Conservation (phyloP, 2,797 vertebrate genomes). For the Caiman crocodilus region DNA sequence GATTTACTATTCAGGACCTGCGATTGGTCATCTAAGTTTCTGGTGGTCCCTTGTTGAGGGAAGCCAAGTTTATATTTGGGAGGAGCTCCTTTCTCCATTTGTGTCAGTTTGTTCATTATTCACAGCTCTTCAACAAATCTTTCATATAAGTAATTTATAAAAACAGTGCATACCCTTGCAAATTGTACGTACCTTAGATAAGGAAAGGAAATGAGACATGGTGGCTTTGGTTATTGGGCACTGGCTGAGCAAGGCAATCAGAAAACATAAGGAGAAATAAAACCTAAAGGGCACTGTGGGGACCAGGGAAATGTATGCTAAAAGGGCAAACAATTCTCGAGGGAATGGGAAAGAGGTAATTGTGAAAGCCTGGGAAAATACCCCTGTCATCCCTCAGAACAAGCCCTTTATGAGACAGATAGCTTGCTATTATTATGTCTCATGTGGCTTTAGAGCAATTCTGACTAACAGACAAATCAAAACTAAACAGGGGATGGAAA, state of each 20-base stretch:
- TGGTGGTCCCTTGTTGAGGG: neutral
- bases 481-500: neutral
- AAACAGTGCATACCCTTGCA: neutral
- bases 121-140: neutral
- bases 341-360: neutral
- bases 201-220: neutral
- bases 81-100: neutral
- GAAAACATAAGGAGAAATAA: neutral
- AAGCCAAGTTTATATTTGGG: neutral
- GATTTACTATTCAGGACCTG: neutral
- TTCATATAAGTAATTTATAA: neutral
- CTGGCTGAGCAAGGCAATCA: neutral
- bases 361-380: neutral
- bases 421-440: neutral
- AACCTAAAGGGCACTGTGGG: neutral
- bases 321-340: constrained; percentile 28
- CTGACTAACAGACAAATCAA: neutral
- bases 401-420: neutral
- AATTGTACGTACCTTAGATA: neutral
- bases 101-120: neutral
- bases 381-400: neutral
- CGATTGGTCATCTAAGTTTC: neutral
- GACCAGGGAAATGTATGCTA: neutral
- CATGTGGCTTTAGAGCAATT: neutral
- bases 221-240: neutral